phyloP scores from a whole-genome alignment of 2,113 vertebrate species.

The Vombatus ursinus region DNA sequence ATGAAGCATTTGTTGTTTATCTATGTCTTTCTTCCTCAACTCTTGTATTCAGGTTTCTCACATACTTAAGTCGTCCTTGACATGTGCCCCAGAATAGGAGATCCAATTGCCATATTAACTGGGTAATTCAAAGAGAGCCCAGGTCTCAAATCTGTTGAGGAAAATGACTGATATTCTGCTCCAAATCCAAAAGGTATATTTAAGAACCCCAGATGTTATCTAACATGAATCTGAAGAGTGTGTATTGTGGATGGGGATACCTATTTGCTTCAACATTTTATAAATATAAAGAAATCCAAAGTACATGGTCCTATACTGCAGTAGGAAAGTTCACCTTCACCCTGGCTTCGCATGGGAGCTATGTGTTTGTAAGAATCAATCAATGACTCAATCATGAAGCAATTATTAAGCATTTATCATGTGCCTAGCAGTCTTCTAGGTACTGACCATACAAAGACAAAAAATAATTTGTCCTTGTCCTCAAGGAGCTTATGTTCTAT shows the following conservation, averaged over 20 bases:
- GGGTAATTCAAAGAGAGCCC: neutral
- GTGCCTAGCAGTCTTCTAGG: neutral
- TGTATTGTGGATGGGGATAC: neutral
- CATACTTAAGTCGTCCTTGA: neutral
- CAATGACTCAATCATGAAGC: neutral
- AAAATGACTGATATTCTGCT: neutral
- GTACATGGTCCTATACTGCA: neutral
- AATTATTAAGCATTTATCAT: neutral
- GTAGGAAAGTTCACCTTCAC: neutral
- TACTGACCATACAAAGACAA: neutral
- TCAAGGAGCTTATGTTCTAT: neutral
- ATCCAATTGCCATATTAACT: neutral
- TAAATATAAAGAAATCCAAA: neutral
- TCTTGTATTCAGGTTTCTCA: neutral
- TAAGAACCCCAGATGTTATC: neutral
- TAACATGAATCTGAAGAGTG: neutral
- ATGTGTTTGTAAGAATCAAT: neutral
- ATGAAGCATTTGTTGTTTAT: neutral
- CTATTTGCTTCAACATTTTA: neutral
- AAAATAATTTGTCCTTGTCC: neutral
- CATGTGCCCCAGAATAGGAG: neutral
- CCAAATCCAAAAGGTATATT: neutral
- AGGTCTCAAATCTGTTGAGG: neutral
- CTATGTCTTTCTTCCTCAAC: neutral
- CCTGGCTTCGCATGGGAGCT: neutral